Percentiles rank a stretch among this genome's conserved stretches.
phyloP scores from a whole-genome alignment of 2,888 invertebrate genomes.

The Folsomia candida region DNA sequence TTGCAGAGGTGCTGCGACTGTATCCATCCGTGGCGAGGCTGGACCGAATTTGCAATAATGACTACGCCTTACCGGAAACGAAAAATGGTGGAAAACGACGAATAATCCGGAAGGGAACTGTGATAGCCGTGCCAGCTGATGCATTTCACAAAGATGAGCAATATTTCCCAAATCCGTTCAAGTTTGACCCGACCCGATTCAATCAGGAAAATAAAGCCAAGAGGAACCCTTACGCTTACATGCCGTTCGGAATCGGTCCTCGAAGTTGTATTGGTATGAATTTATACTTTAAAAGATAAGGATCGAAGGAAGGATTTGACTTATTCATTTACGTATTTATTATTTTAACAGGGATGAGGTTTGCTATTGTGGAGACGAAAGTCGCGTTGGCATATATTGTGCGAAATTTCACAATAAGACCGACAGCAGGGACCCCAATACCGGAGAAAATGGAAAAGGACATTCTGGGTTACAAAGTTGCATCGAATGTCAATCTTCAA shows the following conservation, averaged over 20 bases:
- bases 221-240: conserved; percentile 10
- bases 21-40: not conserved
- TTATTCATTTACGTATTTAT: too few species aligned
- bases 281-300: too few species aligned
- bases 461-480: too few species aligned
- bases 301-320: too few species aligned
- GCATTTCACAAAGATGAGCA: conserved; percentile 4
- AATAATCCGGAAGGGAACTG: not conserved
- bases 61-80: not conserved
- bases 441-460: not conserved
- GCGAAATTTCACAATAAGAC: not conserved
- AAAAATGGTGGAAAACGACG: too few species aligned
- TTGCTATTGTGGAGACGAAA: not conserved
- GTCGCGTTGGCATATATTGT: not conserved
- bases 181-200: conserved; percentile 24
- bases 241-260: conserved; percentile 19
- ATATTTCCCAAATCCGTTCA: too few species aligned
- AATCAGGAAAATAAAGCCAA: conserved; percentile 2
- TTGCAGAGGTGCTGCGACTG: conserved; percentile 2
- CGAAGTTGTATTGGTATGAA: conserved; percentile 25
- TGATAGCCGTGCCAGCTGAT: not conserved
- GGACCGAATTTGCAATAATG: not conserved
- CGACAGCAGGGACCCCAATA: not conserved
- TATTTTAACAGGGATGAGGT: conserved; percentile 13
- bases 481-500: too few species aligned